Base-by-base conservation (phyloP, 92 coral and sea anemone species). In the Umimayanthus chanpuru region DNA sequence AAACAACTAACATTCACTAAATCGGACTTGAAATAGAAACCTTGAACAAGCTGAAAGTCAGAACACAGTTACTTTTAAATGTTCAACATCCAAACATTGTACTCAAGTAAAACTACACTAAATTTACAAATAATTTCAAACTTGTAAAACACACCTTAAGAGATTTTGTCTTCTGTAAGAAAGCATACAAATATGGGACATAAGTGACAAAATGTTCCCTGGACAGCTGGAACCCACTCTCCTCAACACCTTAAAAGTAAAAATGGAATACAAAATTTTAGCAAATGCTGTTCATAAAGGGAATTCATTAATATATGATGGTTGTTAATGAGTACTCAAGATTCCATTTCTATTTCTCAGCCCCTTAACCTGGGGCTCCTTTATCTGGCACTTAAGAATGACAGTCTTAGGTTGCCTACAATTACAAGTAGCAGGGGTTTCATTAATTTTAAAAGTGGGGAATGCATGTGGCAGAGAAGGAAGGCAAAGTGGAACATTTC, bases 1-100 rank as follows among this genome's bases (percentile, higher is more conserved):
- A 97, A 97, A 73, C 94, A 90, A 32, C 98, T 91, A 43, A 97
- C 81, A 76, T 94, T 94, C 67, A 96, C 64, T 67, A 94, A 89
- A 91, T 94, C 96, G 77, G 90, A 92, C 50, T 92, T 90, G 88
- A 89, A 86, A 73, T 91, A 91, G 18, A 93, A 85, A 53, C 99
- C 98, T 73, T 88, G 96, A 0, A 91, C 93, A 29, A 97, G 92
- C 99, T 97, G 81, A 20, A 85, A 25, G 38, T 58, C 80, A 47
- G 28, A 80, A 86, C 41, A 18, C 1, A 56, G 15, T 30, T 44
- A 28, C 30, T 61, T 20, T 61, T 61, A 61, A 61, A 21, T 61
- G 14, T 61, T 0, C 4, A 0, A 53, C 4, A 53, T 0, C 58
- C 58, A 53, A 32, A 32, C 36, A 32, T 32, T 32, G 36, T 32